These are phyloP conservation scores for Aporrectodea caliginosa DNA, from an alignment of 1,140 invertebrate genomes.

Conservation along the genomic window DNA sequence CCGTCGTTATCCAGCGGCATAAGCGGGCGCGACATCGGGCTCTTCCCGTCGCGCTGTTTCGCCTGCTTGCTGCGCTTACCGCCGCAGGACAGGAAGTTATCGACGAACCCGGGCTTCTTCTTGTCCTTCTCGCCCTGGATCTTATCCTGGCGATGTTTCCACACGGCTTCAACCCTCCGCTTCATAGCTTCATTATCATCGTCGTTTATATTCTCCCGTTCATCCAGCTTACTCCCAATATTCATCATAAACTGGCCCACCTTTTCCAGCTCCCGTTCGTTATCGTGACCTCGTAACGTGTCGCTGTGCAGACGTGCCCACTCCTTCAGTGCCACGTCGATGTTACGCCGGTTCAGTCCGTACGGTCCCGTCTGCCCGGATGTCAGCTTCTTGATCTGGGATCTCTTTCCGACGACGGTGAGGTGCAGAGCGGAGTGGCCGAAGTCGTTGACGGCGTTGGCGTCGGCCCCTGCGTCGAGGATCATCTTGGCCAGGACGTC, in stretches of 20 bases:
- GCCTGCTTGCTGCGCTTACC: conserved; percentile 30
- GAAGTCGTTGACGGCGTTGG: conserved; percentile 31
- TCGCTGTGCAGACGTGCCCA: conserved; percentile 21
- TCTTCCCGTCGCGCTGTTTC: neutral
- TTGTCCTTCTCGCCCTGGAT: conserved; percentile 2
- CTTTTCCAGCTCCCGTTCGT: conserved; percentile 15
- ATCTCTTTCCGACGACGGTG: conserved; percentile 30
- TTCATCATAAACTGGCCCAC: conserved; percentile 33
- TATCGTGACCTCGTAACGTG: neutral
- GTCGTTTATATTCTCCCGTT: conserved; percentile 9
- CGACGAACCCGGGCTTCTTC: conserved; percentile 21
- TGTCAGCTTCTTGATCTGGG: conserved; percentile 32
- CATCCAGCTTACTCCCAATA: conserved; percentile 27
- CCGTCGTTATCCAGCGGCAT: neutral
- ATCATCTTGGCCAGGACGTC: conserved; percentile 30
- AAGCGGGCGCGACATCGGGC: neutral
- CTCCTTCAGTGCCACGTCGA: conserved; percentile 27
- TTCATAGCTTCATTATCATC: conserved; percentile 33
- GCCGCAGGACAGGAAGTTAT: conserved; percentile 27
- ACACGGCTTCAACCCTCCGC: conserved; percentile 30
- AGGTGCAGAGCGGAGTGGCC: conserved; percentile 33
- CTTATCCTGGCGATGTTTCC: conserved; percentile 26
- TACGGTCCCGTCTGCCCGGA: conserved; percentile 5
- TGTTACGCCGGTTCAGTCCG: conserved; percentile 27
- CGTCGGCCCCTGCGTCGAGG: conserved; percentile 27